Conservation (phyloP, 2,113 vertebrate genomes). For the Mirounga angustirostris region DNA sequence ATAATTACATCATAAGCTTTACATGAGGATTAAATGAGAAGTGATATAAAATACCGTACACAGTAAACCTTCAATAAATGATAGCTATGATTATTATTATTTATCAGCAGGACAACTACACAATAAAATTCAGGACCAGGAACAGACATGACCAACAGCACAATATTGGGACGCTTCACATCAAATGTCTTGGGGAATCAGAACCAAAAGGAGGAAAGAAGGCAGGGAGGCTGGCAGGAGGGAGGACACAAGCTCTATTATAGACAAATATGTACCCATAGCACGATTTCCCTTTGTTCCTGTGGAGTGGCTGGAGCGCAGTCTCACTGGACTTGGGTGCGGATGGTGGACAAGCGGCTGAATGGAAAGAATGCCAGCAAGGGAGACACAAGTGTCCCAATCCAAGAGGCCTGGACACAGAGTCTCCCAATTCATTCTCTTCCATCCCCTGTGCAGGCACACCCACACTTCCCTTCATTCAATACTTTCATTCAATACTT, state of each 20-base stretch:
- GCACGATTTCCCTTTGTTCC: neutral
- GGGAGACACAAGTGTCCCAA: neutral
- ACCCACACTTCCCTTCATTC: slow-evolving; percentile 48
- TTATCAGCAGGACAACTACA: slow-evolving; percentile 28
- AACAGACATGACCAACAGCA: slow-evolving; percentile 13
- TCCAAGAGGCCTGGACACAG: neutral
- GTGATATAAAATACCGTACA: neutral
- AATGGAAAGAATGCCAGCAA: neutral
- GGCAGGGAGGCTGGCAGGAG: neutral
- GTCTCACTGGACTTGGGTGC: neutral
- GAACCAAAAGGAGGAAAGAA: slow-evolving; percentile 32
- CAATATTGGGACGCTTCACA: neutral
- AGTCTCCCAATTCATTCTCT: neutral
- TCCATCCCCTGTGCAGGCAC: neutral
- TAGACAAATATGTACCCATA: neutral
- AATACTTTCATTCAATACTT: neutral
- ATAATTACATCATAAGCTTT: neutral
- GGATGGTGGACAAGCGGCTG: neutral
- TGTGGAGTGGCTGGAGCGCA: neutral
- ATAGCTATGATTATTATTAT: slow-evolving; percentile 20
- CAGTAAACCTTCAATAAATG: slow-evolving; percentile 34
- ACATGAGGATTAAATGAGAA: neutral
- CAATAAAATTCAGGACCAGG: slow-evolving; percentile 1
- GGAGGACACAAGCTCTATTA: neutral
- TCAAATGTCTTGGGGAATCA: slow-evolving; percentile 18